Evolutionary conservation across 2,113 vertebrate genomes (phyloP), one percentile per base, ranked within the genome.

Genomic region (Etia nguti): DNA sequence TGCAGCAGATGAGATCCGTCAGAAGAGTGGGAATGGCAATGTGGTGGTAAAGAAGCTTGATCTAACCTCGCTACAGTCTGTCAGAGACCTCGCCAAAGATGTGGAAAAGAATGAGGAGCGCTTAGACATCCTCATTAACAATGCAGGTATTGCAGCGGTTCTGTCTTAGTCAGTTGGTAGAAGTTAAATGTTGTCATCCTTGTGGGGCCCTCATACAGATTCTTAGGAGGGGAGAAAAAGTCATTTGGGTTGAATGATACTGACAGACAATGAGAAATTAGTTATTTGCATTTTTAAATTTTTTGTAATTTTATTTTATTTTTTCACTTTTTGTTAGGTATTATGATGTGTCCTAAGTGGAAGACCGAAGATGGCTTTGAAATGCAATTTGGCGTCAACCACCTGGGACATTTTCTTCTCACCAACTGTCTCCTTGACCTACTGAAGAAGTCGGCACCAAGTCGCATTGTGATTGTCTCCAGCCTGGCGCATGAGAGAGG

Each of bases 361-460:
- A 79, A 87, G 85, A 97, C 96, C 0, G 83, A 95, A 10, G 96
- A 97, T 4, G 94, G 95, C 26, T 97, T 96, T 91, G 96, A 97
- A 90, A 96, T 97, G 96, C 96, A 97, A 92, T 94, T 96, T 73
- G 96, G 96, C 1, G 96, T 97, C 16, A 97, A 97, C 83, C 96
- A 97, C 84, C 84, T 97, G 73, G 95, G 96, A 73, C 96, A 96
- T 88, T 97, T 97, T 80, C 96, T 97, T 29, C 90, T 97, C 36
- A 96, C 96, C 48, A 95, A 96, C 86, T 90, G 92, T 77, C 95
- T 97, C 16, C 91, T 96, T 3, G 94, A 96, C 65, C 50, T 96
- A 90, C 87, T 97, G 79, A 95, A 96, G 84, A 95, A 94, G 48
- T 96, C 96, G 0, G 3, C 94, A 65, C 95, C 96, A 12, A 96